Evolutionary conservation across 2,888 invertebrate species (phyloP).

Genomic region (Serrognathus titanus): DNA sequence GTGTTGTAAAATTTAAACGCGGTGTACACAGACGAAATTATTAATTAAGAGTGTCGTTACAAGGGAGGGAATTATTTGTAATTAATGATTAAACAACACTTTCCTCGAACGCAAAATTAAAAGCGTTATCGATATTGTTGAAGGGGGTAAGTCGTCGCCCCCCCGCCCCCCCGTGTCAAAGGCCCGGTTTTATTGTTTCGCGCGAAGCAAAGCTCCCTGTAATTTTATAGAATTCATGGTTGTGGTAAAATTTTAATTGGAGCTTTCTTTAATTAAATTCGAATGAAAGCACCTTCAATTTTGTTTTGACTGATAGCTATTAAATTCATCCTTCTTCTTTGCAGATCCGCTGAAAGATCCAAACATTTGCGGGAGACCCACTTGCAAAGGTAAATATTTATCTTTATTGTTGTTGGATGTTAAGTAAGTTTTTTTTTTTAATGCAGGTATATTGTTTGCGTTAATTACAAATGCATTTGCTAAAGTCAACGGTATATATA

Average conservation of each 20-base stretch:
- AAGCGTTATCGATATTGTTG: background rate
- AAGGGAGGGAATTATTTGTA: background rate
- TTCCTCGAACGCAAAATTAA: background rate
- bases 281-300: background rate
- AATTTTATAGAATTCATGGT: constrained; percentile 1
- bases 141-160: background rate
- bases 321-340: constrained; percentile 20
- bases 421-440: no score
- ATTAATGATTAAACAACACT: background rate
- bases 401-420: no score
- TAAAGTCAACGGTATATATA: no score
- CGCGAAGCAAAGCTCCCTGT: background rate
- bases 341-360: constrained; percentile 72
- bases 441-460: no score
- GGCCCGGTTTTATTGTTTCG: background rate
- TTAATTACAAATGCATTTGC: no score
- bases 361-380: constrained; percentile 67
- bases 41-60: background rate
- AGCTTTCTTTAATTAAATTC: constrained; percentile 1
- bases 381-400: constrained; percentile 58
- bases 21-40: no score
- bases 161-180: background rate
- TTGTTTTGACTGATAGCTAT: background rate
- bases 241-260: constrained; percentile 3
- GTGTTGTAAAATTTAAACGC: no score